A percentile compares a stretch with the other conserved stretches of the same genome.
Conservation (phyloP, 2,113 vertebrate species). For the Burhinus bistriatus region DNA sequence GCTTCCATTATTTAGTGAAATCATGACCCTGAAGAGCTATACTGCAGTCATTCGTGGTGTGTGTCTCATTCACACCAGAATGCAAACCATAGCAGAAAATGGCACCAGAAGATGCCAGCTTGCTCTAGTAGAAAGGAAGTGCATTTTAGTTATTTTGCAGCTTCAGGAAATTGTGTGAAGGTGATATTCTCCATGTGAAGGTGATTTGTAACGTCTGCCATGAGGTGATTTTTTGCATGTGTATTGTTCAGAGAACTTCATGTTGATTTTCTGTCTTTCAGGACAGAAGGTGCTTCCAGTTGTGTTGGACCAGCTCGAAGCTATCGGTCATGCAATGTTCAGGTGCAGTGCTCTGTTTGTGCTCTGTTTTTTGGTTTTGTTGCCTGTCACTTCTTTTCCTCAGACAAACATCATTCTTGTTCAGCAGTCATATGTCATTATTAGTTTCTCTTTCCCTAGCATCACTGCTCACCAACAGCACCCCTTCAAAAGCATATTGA, state of each 20-base stretch:
- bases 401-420: neutral
- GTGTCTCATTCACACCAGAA: neutral
- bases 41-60: accelerated
- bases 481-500: neutral
- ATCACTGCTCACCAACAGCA: neutral
- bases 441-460: neutral
- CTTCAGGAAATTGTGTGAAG: neutral
- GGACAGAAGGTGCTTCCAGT: constrained; percentile 83
- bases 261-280: constrained; percentile 39
- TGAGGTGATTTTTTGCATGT: neutral
- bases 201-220: neutral
- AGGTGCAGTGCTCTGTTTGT: constrained; percentile 73
- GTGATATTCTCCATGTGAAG: neutral
- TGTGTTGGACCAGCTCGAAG: constrained; percentile 86
- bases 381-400: neutral
- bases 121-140: neutral
- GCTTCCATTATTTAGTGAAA: neutral
- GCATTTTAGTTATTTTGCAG: neutral
- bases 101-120: neutral
- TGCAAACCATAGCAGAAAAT: neutral
- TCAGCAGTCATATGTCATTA: neutral
- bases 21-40: neutral
- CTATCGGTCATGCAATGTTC: constrained; percentile 83
- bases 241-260: neutral
- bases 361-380: neutral